A percentile compares a stretch with the other conserved stretches of the same genome.
Conservation (phyloP, 2,797 vertebrate genomes). For the Hypotaenidia philippensis region DNA sequence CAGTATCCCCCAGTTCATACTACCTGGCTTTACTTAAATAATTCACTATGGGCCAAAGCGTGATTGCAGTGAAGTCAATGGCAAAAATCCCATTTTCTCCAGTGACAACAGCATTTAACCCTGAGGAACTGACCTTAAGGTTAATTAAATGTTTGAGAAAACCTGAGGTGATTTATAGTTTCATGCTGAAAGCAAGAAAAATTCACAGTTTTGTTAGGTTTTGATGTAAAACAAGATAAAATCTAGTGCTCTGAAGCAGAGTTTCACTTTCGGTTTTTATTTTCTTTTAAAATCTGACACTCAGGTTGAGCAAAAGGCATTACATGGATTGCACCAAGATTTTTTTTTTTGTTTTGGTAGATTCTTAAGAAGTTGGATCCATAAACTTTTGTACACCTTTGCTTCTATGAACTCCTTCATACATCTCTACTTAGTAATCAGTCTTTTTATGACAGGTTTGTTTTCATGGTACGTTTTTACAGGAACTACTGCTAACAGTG, state of each 20-base stretch:
- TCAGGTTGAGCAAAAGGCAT: background rate
- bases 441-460: conserved; percentile 18
- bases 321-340: background rate
- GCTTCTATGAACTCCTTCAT: background rate
- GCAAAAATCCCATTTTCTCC: conserved; percentile 60
- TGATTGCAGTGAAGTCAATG: conserved; percentile 49
- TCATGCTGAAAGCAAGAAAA: conserved; percentile 64
- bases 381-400: background rate
- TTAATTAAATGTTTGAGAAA: conserved; percentile 76
- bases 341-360: background rate
- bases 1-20: conserved; percentile 1
- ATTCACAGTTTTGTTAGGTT: conserved; percentile 63
- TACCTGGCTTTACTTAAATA: conserved; percentile 38
- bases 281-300: conserved; percentile 58
- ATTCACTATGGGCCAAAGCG: conserved; percentile 33
- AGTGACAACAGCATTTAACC: conserved; percentile 64
- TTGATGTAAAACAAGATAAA: conserved; percentile 71
- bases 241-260: background rate
- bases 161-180: conserved; percentile 70
- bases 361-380: background rate
- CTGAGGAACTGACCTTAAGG: conserved; percentile 65
- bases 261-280: conserved; percentile 59
- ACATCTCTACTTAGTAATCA: background rate
- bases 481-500: background rate
- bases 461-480: conserved; percentile 34